Evolutionary conservation across 2,888 invertebrate genomes (phyloP).

Genomic region (Trissoscelio sp.): DNA sequence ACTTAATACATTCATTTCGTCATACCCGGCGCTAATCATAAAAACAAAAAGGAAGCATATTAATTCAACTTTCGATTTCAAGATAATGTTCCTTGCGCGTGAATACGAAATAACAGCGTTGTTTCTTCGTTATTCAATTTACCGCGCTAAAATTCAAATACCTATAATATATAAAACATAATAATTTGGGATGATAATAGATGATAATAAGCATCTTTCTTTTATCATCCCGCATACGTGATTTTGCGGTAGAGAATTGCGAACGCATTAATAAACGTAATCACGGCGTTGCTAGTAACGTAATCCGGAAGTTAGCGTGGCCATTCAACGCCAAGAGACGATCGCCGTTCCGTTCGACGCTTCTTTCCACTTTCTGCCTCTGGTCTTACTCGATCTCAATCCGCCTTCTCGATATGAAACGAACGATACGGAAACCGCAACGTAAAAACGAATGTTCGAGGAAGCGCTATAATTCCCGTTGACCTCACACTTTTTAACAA

Average conservation of each 20-base stretch:
- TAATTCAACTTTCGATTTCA: constrained; percentile 61
- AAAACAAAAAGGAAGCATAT: constrained; percentile 59
- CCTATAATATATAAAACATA: too few relatives aligned
- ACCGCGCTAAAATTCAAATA: not conserved
- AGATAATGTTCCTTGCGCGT: constrained; percentile 38
- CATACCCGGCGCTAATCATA: constrained; percentile 41
- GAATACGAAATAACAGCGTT: constrained; percentile 28
- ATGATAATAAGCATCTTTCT: not conserved
- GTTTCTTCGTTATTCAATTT: constrained; percentile 48
- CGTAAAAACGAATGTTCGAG: constrained; percentile 51
- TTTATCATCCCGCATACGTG: not conserved
- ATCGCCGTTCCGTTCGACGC: constrained; percentile 77
- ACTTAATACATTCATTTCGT: constrained; percentile 51
- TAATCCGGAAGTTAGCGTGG: constrained; percentile 75
- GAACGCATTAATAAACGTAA: constrained; percentile 54
- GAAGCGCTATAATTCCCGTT: constrained; percentile 54
- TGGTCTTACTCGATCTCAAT: constrained; percentile 64
- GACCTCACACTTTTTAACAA: too few relatives aligned
- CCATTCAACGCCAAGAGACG: constrained; percentile 70
- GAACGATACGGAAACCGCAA: constrained; percentile 61
- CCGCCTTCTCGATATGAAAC: constrained; percentile 58
- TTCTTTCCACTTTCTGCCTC: constrained; percentile 78
- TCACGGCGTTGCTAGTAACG: constrained; percentile 55
- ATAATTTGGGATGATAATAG: too few relatives aligned
- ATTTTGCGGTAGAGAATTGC: not conserved